Evolutionary conservation across 2,888 invertebrate species (phyloP).

Genomic region (Acleris sparsana): DNA sequence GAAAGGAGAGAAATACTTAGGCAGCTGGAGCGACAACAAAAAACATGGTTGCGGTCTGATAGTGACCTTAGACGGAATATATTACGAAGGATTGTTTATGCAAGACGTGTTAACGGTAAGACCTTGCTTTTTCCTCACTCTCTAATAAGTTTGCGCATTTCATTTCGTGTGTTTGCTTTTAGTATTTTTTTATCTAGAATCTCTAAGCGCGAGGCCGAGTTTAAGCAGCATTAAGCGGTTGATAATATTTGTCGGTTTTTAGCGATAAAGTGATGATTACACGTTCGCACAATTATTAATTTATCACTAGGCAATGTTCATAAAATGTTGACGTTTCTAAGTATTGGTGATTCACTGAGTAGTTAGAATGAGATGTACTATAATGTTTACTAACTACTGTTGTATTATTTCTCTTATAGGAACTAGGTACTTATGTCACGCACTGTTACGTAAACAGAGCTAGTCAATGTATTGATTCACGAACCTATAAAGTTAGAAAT

Average conservation of each 20-base stretch:
- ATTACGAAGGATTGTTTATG: slow-evolving; percentile 94
- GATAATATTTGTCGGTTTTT: slow-evolving; percentile 16
- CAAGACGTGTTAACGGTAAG: slow-evolving; percentile 90
- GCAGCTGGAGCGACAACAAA: slow-evolving; percentile 93
- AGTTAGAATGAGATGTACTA: too few relatives aligned
- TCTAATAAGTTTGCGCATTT: slow-evolving; percentile 26
- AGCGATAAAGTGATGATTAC: slow-evolving; percentile 18
- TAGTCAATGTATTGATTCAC: too few relatives aligned
- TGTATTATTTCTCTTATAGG: too few relatives aligned
- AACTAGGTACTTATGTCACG: too few relatives aligned
- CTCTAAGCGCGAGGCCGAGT: slow-evolving; percentile 24
- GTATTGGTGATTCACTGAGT: too few relatives aligned
- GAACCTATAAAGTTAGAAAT: too few relatives aligned
- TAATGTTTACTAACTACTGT: too few relatives aligned
- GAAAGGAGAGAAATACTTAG: slow-evolving; percentile 95
- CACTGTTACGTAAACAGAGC: too few relatives aligned
- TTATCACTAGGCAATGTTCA: not conserved
- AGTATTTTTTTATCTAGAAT: slow-evolving; percentile 30
- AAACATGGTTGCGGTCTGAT: slow-evolving; percentile 93
- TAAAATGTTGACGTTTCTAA: not conserved
- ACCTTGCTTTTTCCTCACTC: slow-evolving; percentile 33
- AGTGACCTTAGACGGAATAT: slow-evolving; percentile 94
- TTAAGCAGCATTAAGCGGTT: slow-evolving; percentile 13
- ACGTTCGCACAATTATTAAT: not conserved
- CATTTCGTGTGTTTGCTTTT: slow-evolving; percentile 22